Evolutionary conservation across 2,888 invertebrate species (phyloP), one percentile per base, ranked within the genome.

Genomic region (Drosophila multiciliata): DNA sequence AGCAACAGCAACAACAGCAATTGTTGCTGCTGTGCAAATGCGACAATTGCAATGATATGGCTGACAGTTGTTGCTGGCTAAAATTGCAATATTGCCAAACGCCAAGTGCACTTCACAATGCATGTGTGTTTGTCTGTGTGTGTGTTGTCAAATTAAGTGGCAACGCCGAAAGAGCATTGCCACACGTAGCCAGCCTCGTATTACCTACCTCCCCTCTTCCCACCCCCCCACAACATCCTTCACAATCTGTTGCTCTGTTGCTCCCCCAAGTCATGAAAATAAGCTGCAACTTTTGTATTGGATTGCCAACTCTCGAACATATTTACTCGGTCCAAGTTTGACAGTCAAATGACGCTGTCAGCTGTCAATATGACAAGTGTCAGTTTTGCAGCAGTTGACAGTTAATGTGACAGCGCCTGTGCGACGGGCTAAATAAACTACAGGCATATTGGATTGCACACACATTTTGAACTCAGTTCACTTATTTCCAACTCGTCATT

Each of bases 311-410:
- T 69, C 81, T 78, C 74, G 58, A 67, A 59, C 78, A 70, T 67
- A 75, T 78, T 69, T 71, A 50, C 58, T 70, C 67, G 66, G 65
- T 54, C 80, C 66, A 76, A 71, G 90, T 79, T 82, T 91, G 92
- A 91, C 91, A 91, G 90, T 80, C 88, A 91, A 91, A 91, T 91
- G 91, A 91, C 92, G 91, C 91, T 91, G 91, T 91, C 91, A 91
- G 81, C 80, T 91, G 92, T 91, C 91, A 91, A 91, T 91, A 92
- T 91, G 91, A 91, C 91, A 91, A 91, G 91, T 91, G 92, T 89
- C 91, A 91, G 73, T 73, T 90, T 87, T 87, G 84, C 91, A 91
- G 82, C 87, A 87, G 91, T 89, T 91, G 90, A 91, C 90, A 91
- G 90, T 90, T 85, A 85, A 85, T 90, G 85, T 85, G 85, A 85